Conservation (phyloP, 1,140 invertebrate species). For the Nasonia longicornis region DNA sequence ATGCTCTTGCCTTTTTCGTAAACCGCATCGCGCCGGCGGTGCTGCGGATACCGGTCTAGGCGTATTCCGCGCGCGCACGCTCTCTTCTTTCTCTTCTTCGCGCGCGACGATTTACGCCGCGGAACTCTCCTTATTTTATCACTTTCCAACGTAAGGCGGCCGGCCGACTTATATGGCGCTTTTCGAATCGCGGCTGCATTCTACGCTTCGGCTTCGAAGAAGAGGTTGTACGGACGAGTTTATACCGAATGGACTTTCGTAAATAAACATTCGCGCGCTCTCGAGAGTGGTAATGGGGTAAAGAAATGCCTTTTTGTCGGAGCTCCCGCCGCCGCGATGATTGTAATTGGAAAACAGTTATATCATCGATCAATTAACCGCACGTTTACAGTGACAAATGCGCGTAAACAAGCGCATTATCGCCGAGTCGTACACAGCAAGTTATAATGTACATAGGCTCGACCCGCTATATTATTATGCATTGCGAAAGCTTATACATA, state of each 20-base stretch:
- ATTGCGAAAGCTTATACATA: neutral
- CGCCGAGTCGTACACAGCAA: too few species aligned
- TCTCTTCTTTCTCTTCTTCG: conserved; percentile 5
- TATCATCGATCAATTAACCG: too few species aligned
- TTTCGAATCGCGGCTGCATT: neutral
- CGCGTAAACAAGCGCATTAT: too few species aligned
- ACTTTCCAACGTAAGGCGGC: conserved; percentile 32
- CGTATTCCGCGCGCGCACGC: conserved; percentile 46
- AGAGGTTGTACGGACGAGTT: neutral
- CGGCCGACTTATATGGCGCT: neutral
- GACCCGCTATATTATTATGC: too few species aligned
- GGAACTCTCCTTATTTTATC: conserved; percentile 34
- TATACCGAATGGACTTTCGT: neutral
- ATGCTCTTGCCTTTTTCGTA: conserved; percentile 60
- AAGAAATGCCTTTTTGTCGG: too few species aligned
- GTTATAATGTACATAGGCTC: too few species aligned
- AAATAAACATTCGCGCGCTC: neutral
- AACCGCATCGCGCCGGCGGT: too few species aligned
- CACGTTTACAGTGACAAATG: too few species aligned
- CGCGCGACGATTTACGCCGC: neutral
- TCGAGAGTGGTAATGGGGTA: too few species aligned
- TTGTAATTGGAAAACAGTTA: too few species aligned
- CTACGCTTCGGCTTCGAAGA: neutral
- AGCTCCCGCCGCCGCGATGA: too few species aligned
- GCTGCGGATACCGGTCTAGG: conserved; percentile 60